Evolutionary conservation across 1,140 invertebrate species (phyloP).

Genomic region (Drosophila repleta): DNA sequence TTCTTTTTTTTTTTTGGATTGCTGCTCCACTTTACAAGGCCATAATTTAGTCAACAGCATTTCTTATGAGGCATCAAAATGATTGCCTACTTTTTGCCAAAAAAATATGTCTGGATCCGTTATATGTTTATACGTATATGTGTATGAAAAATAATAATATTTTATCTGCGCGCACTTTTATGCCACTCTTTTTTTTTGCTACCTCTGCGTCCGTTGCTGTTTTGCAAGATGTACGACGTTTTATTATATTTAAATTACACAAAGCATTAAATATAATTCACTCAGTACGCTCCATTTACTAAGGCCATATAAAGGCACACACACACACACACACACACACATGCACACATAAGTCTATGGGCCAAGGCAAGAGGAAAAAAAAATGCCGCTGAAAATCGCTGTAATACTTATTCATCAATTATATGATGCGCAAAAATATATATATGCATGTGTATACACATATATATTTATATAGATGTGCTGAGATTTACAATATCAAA

Average conservation of each 20-base stretch:
- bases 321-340: constrained; percentile 26
- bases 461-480: constrained; percentile 47
- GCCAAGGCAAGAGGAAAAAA: constrained; percentile 14
- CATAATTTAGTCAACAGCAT: constrained; percentile 4
- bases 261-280: constrained; percentile 82
- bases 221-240: constrained; percentile 53
- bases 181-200: not conserved
- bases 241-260: constrained; percentile 82
- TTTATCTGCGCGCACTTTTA: constrained; percentile 32
- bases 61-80: constrained; percentile 41
- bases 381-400: constrained; percentile 74
- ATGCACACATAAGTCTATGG: constrained; percentile 31
- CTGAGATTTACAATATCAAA: constrained; percentile 79
- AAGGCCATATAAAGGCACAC: constrained; percentile 62
- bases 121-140: constrained; percentile 39
- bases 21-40: constrained; percentile 8
- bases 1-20: not conserved
- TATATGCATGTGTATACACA: not conserved
- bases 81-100: constrained; percentile 54
- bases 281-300: constrained; percentile 80
- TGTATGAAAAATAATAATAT: constrained; percentile 55
- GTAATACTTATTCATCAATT: constrained; percentile 82
- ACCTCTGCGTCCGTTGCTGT: not conserved
- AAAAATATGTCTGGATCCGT: constrained; percentile 20
- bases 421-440: constrained; percentile 78